phyloP scores from a whole-genome alignment of 2,113 vertebrate genomes.

The Pelmatolapia mariae region DNA sequence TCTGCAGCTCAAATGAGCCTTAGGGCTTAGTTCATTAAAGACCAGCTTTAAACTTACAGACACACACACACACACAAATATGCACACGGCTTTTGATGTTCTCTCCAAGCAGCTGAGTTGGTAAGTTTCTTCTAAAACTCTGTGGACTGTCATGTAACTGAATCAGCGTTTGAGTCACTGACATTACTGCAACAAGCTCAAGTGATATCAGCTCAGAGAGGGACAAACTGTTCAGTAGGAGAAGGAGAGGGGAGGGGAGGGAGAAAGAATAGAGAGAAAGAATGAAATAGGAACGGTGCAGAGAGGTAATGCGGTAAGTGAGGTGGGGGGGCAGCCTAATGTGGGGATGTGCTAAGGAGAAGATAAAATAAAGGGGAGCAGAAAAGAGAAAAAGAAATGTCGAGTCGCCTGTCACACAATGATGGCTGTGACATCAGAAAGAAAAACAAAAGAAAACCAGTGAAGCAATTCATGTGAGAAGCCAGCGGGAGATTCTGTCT shows the following conservation, averaged over 20 bases:
- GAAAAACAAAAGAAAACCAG: not conserved
- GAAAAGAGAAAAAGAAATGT: not conserved
- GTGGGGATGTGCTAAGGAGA: not conserved
- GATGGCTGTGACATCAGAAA: not conserved
- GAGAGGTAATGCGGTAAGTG: not conserved
- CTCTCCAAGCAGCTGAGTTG: slow-evolving; percentile 44
- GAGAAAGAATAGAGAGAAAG: not conserved
- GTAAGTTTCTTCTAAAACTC: slow-evolving; percentile 37
- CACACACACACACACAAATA: not conserved
- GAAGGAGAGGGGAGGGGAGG: not conserved
- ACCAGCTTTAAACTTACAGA: slow-evolving; percentile 30
- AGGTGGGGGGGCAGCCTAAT: not conserved
- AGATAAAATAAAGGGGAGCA: not conserved
- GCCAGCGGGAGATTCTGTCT: not conserved
- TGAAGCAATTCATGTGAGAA: not conserved
- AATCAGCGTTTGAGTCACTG: slow-evolving; percentile 17
- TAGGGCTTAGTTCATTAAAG: slow-evolving; percentile 54
- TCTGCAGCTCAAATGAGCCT: slow-evolving; percentile 54
- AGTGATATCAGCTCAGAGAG: slow-evolving; percentile 1
- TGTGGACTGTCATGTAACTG: not conserved
- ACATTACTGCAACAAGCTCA: not conserved
- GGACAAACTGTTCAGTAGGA: not conserved
- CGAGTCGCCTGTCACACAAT: not conserved
- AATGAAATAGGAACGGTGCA: not conserved
- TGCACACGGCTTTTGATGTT: not conserved